Percentiles rank a stretch among this genome's conserved stretches.
These are phyloP conservation scores for Cryptomyrus ogoouensis DNA, from an alignment of 2,113 vertebrate species.

Conservation along the genomic window DNA sequence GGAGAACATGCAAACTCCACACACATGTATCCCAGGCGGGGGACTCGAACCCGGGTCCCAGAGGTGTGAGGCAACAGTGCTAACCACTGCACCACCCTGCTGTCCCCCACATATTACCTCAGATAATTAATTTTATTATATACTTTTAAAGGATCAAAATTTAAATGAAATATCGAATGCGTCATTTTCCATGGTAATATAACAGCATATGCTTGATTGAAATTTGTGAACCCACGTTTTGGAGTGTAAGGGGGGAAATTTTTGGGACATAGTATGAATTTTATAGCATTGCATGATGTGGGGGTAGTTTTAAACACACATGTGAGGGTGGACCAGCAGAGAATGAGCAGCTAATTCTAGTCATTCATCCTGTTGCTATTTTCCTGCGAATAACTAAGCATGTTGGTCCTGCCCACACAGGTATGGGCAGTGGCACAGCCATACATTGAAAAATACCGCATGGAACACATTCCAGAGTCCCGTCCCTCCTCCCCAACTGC, in stretches of 20 bases:
- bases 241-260: neutral
- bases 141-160: neutral
- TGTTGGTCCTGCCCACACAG: conserved; percentile 49
- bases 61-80: too few species aligned
- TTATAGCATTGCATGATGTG: neutral
- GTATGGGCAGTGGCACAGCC: conserved; percentile 89
- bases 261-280: neutral
- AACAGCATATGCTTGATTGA: neutral
- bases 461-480: conserved; percentile 83
- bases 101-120: too few species aligned
- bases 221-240: neutral
- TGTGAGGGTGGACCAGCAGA: neutral
- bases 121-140: neutral
- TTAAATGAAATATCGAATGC: neutral
- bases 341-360: neutral
- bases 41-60: too few species aligned
- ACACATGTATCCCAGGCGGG: too few species aligned
- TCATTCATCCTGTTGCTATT: neutral
- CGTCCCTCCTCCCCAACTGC: conserved; percentile 84
- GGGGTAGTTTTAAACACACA: neutral
- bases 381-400: neutral
- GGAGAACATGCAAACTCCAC: too few species aligned
- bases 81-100: too few species aligned
- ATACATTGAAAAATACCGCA: conserved; percentile 91
- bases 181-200: neutral